These are phyloP conservation scores for Urocyon cinereoargenteus DNA, from an alignment of 2,797 vertebrate species.

Conservation along the genomic window DNA sequence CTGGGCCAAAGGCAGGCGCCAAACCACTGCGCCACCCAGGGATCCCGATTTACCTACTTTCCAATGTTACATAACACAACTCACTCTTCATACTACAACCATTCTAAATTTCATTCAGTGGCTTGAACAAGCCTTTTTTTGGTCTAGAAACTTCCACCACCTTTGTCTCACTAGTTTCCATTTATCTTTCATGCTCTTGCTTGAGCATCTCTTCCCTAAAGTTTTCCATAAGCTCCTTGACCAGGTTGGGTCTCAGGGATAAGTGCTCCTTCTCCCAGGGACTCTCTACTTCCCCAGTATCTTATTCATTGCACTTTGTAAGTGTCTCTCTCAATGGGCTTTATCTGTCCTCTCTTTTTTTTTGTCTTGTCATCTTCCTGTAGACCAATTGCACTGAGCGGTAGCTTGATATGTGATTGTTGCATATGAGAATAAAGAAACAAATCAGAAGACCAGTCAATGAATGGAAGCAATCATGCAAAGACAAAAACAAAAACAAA, in stretches of 20 bases:
- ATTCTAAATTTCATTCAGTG: not conserved
- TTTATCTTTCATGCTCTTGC: not conserved
- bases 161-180: not conserved
- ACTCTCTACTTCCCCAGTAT: not conserved
- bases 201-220: not conserved
- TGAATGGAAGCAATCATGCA: not conserved
- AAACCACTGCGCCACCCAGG: too few relatives aligned
- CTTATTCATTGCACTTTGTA: not conserved
- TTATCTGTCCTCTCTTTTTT: not conserved
- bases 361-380: not conserved
- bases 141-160: not conserved
- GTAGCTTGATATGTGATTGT: not conserved
- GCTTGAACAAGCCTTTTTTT: not conserved
- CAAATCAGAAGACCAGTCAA: not conserved
- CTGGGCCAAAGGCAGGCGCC: too few relatives aligned
- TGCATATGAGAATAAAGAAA: not conserved
- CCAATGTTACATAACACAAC: not conserved
- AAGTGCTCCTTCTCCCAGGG: not conserved
- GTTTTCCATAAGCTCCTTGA: not conserved
- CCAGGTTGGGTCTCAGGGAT: not conserved
- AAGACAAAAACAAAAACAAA: not conserved
- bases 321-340: not conserved
- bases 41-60: not conserved
- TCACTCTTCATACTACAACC: not conserved
- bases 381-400: rapidly evolving